Evolutionary conservation across 2,888 invertebrate species (phyloP), one percentile per base, ranked within the genome.

Genomic region (Ecdyonurus torrentis): DNA sequence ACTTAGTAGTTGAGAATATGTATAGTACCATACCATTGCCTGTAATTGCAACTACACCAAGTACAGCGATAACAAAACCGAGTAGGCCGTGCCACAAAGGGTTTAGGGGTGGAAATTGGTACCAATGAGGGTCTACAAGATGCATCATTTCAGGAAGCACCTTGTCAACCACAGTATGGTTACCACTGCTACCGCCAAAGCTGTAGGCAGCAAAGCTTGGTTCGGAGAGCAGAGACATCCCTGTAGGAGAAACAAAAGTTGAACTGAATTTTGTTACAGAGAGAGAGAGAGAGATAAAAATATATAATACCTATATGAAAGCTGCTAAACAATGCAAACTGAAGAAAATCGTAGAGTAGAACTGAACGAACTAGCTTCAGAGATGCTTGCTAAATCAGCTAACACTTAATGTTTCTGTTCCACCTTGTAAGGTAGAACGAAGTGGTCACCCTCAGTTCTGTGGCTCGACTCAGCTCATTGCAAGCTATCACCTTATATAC

Each of bases 21-120:
- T 84, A 88, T 64, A 87, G 85, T 59, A 77, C 71, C 76, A 82
- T 84, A 69, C 85, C 86, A 71, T 88, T 88, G 68, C 88, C 88
- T 65, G 78, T 71, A 65, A 87, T 74, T 53, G 86, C 84, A 67
- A 88, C 72, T 69, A 83, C 75, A 61, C 89, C 90, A 69, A 93
- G 83, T 62, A 83, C 73, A 63, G 84, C 85, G 73, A 93, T 90
- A 65, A 86, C 83, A 71, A 89, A 84, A 61, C 89, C 89, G 24
- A 91, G 77, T 61, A 90, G 80, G 67, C 84, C 87, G 73, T 91
- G 88, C 91, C 91, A 92, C 62, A 91, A 77, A 22, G 91, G 90
- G 73, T 92, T 91, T 85, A 92, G 83, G 22, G 92, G 90, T 65
- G 91, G 87, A 71, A 86, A 92, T 73, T 91, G 90, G 75, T 90